A percentile compares a stretch with the other conserved stretches of the same genome.
Conservation (phyloP, 2,888 invertebrate genomes). For the Phortica magna region DNA sequence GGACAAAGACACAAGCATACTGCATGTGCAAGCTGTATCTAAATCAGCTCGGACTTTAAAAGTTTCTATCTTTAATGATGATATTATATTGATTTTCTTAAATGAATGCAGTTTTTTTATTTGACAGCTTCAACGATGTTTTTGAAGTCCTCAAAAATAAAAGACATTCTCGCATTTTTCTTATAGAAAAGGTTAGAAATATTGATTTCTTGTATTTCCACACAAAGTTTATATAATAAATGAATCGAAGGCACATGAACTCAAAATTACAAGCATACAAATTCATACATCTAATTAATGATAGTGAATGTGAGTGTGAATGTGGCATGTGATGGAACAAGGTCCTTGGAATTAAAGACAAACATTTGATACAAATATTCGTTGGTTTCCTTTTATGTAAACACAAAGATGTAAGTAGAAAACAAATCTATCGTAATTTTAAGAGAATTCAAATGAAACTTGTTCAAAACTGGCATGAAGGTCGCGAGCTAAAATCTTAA, state of each 20-base stretch:
- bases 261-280: conserved; percentile 54
- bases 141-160: no score
- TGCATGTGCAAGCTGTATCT: no score
- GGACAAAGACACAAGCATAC: no score
- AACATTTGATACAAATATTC: conserved; percentile 76
- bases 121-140: no score
- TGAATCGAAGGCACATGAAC: conserved; percentile 48
- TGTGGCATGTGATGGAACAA: conserved; percentile 17
- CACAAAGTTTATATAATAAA: neutral
- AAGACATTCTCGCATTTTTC: conserved; percentile 2
- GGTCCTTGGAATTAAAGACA: conserved; percentile 38
- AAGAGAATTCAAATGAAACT: neutral
- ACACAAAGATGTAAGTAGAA: neutral
- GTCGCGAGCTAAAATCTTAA: conserved; percentile 15
- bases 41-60: no score
- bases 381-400: conserved; percentile 38
- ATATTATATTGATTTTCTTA: neutral
- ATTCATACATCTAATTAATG: conserved; percentile 11
- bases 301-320: neutral
- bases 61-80: no score
- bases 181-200: neutral
- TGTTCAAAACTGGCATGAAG: neutral
- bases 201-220: conserved; percentile 3
- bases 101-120: no score
- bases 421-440: neutral